Evolutionary conservation across 2,888 invertebrate species (phyloP).

Genomic region (Mongoloraphidia duomilia): DNA sequence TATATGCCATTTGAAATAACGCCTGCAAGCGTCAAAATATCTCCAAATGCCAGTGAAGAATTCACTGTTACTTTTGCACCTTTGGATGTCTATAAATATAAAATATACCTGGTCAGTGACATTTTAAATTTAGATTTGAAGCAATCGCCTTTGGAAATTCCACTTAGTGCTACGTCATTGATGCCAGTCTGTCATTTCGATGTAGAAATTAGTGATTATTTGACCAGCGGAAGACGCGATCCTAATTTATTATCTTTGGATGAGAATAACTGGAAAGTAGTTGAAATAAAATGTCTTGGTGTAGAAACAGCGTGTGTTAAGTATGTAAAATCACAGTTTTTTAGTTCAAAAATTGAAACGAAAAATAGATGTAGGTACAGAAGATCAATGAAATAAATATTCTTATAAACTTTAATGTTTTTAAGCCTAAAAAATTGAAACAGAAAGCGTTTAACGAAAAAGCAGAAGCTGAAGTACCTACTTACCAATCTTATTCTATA

Average conservation of each 20-base stretch:
- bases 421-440: too few species aligned
- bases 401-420: too few species aligned
- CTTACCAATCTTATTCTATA: too few species aligned
- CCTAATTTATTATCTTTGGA: slow-evolving; percentile 26
- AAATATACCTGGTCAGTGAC: slow-evolving; percentile 37
- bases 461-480: too few species aligned
- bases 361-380: too few species aligned
- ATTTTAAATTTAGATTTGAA: slow-evolving; percentile 38
- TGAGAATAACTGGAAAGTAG: slow-evolving; percentile 35
- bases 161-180: slow-evolving; percentile 41
- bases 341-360: too few species aligned
- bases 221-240: slow-evolving; percentile 34
- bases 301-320: slow-evolving; percentile 37
- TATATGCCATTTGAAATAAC: slow-evolving; percentile 36
- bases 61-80: slow-evolving; percentile 42
- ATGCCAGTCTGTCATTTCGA: slow-evolving; percentile 59
- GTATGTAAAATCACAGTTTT: slow-evolving; percentile 21
- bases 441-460: too few species aligned
- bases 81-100: slow-evolving; percentile 36
- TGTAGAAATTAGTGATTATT: slow-evolving; percentile 48
- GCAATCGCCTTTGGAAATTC: slow-evolving; percentile 20
- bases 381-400: too few species aligned
- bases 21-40: slow-evolving; percentile 32
- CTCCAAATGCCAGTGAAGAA: slow-evolving; percentile 27
- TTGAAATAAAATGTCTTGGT: slow-evolving; percentile 53